Evolutionary conservation across 2,888 invertebrate species (phyloP).

Genomic region (Liodrosophila aerea): DNA sequence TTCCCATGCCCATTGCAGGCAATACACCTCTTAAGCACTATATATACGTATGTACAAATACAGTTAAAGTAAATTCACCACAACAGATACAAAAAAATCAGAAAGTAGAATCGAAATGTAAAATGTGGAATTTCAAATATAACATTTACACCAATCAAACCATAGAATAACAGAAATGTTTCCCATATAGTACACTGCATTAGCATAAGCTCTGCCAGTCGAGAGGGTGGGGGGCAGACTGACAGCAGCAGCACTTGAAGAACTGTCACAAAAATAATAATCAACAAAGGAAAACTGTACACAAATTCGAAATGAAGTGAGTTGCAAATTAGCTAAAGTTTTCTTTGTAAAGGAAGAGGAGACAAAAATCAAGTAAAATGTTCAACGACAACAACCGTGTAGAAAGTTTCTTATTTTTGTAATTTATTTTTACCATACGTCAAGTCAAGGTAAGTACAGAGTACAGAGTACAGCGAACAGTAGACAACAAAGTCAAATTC

Average conservation of each 20-base stretch:
- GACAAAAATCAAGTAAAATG: not conserved
- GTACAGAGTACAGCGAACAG: slow-evolving; percentile 24
- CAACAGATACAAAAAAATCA: slow-evolving; percentile 18
- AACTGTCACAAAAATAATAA: slow-evolving; percentile 30
- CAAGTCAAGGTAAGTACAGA: slow-evolving; percentile 35
- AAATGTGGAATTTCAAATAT: slow-evolving; percentile 15
- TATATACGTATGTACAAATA: slow-evolving; percentile 5
- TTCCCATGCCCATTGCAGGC: too few species aligned
- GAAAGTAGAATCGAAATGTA: slow-evolving; percentile 6
- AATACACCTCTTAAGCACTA: slow-evolving; percentile 15
- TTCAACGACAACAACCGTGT: slow-evolving; percentile 1
- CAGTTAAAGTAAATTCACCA: slow-evolving; percentile 19
- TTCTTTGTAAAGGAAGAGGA: slow-evolving; percentile 32
- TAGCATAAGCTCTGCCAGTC: slow-evolving; percentile 57
- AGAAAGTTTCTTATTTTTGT: too few species aligned
- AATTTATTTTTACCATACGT: slow-evolving; percentile 51
- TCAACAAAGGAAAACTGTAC: slow-evolving; percentile 41
- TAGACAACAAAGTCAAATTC: slow-evolving; percentile 60
- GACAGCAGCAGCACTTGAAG: slow-evolving; percentile 4
- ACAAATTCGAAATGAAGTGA: slow-evolving; percentile 45
- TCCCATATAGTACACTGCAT: slow-evolving; percentile 50
- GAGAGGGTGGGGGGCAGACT: not conserved
- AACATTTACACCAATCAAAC: slow-evolving; percentile 26
- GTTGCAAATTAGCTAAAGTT: slow-evolving; percentile 46
- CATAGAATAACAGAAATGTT: slow-evolving; percentile 39